Percentiles rank a stretch among this genome's conserved stretches.
phyloP scores from a whole-genome alignment of 2,113 vertebrate genomes.

The Sterrhoptilus dennistouni region DNA sequence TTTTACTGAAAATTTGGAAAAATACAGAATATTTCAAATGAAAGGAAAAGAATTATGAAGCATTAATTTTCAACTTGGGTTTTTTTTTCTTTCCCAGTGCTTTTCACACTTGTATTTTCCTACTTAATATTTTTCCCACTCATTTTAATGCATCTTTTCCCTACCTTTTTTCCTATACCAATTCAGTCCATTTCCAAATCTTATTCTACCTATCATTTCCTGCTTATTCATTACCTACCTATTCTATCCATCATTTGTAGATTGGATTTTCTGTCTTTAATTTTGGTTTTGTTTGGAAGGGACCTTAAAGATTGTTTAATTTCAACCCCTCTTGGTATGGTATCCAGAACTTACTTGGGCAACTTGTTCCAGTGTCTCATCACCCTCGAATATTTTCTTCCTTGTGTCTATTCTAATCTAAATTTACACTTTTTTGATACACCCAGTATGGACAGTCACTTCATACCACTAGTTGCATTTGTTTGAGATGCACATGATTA shows the following conservation, averaged over 20 bases:
- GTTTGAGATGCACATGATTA: not conserved
- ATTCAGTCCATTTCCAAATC: not conserved
- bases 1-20: not conserved
- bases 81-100: not conserved
- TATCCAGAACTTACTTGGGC: not conserved
- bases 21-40: not conserved
- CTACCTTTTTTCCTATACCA: not conserved
- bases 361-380: not conserved
- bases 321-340: accelerated
- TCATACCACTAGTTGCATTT: not conserved
- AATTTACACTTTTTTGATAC: accelerated
- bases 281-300: not conserved
- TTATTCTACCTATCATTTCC: not conserved
- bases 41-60: not conserved
- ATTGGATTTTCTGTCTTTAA: not conserved
- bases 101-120: not conserved
- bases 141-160: not conserved
- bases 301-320: not conserved
- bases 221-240: too few relatives aligned
- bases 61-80: not conserved
- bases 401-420: not conserved
- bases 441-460: accelerated
- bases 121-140: not conserved
- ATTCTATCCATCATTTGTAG: not conserved
- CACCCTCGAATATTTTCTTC: not conserved